Evolutionary conservation across 2,888 invertebrate species (phyloP), one percentile per base, ranked within the genome.

Genomic region (Pimpla rufipes): DNA sequence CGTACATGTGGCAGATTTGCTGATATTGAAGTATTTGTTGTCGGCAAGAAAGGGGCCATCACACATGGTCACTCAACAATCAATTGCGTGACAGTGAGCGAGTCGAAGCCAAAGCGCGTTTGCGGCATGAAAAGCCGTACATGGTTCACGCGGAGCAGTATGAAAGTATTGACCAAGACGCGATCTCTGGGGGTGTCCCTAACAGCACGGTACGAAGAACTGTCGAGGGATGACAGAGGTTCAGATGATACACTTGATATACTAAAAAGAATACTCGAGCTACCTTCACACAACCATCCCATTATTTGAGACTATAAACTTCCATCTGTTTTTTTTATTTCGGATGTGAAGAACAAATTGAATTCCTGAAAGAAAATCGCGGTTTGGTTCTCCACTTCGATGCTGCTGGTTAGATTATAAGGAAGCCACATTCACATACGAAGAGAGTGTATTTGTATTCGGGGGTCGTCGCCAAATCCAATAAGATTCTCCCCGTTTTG

Each of bases 171-270:
- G 29, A 29, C 29, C 29, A 29, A 29, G 29, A 29, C 29, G 29
- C 29, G 29, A 29, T 29, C 29, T 29, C 29, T 29, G 29, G 29
- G 29, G 29, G 29, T 29, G 29, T 29, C 5, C 5, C 29, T 3
- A 5, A 29, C 29, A 29, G 29, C 29, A 29, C 29, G 29, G 29
- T 29, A 47, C n/a, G 42, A 73, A 55, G 73, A 47, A 70, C 21
- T 73, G 18, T 11, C 35, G 10, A 50, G 10, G 11, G 62, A 73
- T 23, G 71, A 79, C 21, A 55, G 16, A 18, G 62, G 71, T 71
- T 37, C 29, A 18, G 59, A 79, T 37, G 79, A 79, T 21, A 79
- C 79, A 13, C 42, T 79, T 13, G 73, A 79, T n/a, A 62, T 79
- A 21, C 6, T 79, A 2, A 50, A 52, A n/a, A 47, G 66, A 71